Conservation (phyloP, 2,888 invertebrate species). For the Antheraea assamensis region DNA sequence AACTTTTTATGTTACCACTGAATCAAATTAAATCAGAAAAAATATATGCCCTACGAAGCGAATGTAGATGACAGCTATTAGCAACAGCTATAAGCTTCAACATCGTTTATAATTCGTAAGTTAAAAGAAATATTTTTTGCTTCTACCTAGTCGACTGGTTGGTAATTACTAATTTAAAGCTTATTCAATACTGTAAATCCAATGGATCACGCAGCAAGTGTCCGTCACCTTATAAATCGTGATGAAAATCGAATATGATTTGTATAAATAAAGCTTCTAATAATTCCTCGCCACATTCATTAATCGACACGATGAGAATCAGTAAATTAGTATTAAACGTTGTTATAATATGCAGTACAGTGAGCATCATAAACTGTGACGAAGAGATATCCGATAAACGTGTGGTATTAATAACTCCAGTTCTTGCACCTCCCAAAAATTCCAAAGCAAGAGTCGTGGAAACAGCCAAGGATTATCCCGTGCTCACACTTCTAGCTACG, state of each 20-base stretch:
- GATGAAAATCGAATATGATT: constrained; percentile 55
- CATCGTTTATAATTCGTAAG: neutral
- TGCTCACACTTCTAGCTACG: constrained; percentile 55
- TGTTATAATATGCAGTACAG: constrained; percentile 18
- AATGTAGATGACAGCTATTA: neutral
- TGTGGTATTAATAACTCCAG: constrained; percentile 54
- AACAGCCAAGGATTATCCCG: constrained; percentile 69
- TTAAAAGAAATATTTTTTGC: neutral
- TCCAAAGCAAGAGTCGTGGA: constrained; percentile 48
- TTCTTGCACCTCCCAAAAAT: constrained; percentile 54
- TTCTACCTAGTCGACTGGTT: neutral
- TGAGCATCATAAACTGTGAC: constrained; percentile 24
- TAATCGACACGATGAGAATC: constrained; percentile 50
- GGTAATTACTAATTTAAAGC: constrained; percentile 6
- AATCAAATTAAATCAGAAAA: neutral
- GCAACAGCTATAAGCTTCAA: neutral
- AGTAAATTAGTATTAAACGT: constrained; percentile 1
- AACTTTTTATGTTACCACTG: neutral
- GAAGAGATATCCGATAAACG: constrained; percentile 31
- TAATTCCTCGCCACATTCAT: constrained; percentile 51
- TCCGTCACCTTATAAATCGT: constrained; percentile 48
- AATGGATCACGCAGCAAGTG: constrained; percentile 16
- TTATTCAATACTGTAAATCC: constrained; percentile 14
- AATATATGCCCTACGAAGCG: neutral
- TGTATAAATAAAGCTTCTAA: constrained; percentile 65